Conservation (phyloP, 2,888 invertebrate genomes). For the Agrotis clavis region DNA sequence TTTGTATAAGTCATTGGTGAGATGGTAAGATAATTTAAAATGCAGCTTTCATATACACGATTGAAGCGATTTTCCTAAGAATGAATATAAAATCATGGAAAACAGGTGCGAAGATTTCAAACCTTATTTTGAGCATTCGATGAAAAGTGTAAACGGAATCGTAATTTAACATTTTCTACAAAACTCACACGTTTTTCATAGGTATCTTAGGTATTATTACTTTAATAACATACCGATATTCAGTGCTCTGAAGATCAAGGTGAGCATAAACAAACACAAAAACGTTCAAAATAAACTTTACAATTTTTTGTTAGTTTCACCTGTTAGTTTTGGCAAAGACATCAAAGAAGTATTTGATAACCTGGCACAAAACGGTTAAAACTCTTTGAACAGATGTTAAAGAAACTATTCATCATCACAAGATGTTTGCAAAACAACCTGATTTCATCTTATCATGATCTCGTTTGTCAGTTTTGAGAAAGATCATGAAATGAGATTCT, state of each 20-base stretch:
- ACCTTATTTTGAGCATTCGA: too few species aligned
- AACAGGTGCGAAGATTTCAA: too few species aligned
- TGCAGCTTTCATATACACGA: too few species aligned
- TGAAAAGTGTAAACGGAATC: too few species aligned
- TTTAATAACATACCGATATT: not conserved
- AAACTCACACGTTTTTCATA: not conserved
- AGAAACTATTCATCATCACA: constrained; percentile 19
- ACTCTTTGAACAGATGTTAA: constrained; percentile 19
- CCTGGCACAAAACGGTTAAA: constrained; percentile 4
- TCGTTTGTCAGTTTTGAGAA: constrained; percentile 28
- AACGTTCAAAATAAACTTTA: not conserved
- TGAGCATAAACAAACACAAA: constrained; percentile 12
- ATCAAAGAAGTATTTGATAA: constrained; percentile 37
- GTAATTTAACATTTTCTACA: not conserved
- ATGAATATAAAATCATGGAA: too few species aligned
- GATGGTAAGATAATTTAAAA: too few species aligned
- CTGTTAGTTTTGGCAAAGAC: constrained; percentile 45
- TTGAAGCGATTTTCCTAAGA: too few species aligned
- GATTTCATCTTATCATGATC: constrained; percentile 20
- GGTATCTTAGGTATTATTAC: constrained; percentile 5
- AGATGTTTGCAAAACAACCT: constrained; percentile 38
- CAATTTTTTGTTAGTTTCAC: constrained; percentile 6
- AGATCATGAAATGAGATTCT: constrained; percentile 18
- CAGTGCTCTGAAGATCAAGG: constrained; percentile 32
- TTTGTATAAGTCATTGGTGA: too few species aligned